Percentiles rank a stretch among this genome's conserved stretches.
Conservation (phyloP, 2,888 invertebrate species). For the Spodoptera littoralis region DNA sequence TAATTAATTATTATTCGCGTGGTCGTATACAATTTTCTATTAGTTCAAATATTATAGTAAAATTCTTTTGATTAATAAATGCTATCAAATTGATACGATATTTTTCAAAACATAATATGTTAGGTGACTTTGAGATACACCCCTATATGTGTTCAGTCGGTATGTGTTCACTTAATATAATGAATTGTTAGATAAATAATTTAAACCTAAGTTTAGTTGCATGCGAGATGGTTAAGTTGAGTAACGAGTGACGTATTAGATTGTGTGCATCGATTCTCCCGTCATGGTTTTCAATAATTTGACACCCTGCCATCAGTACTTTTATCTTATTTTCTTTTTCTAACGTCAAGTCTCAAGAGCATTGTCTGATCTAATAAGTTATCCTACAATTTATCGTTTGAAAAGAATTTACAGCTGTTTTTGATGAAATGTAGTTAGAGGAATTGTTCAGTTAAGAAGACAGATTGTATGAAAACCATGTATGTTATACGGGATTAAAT, state of each 20-base stretch:
- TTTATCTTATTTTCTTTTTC: constrained; percentile 25
- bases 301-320: constrained; percentile 26
- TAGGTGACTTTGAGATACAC: constrained; percentile 59
- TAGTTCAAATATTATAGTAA: constrained; percentile 84
- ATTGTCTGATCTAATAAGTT: constrained; percentile 39
- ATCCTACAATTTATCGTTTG: constrained; percentile 53
- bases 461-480: constrained; percentile 56
- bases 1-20: constrained; percentile 69
- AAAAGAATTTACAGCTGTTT: constrained; percentile 30
- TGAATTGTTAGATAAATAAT: constrained; percentile 62
- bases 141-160: constrained; percentile 78
- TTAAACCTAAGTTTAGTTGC: constrained; percentile 62
- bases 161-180: constrained; percentile 82
- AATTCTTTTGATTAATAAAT: constrained; percentile 75
- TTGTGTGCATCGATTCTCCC: constrained; percentile 51
- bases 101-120: constrained; percentile 54
- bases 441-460: constrained; percentile 27
- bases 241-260: constrained; percentile 41
- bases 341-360: constrained; percentile 43
- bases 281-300: constrained; percentile 66
- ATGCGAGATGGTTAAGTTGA: constrained; percentile 46
- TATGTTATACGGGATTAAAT: constrained; percentile 46
- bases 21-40: constrained; percentile 73
- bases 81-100: constrained; percentile 63
- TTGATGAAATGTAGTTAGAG: constrained; percentile 49